Evolutionary conservation across 2,888 invertebrate species (phyloP).

Genomic region (Trichopoda pennipes): DNA sequence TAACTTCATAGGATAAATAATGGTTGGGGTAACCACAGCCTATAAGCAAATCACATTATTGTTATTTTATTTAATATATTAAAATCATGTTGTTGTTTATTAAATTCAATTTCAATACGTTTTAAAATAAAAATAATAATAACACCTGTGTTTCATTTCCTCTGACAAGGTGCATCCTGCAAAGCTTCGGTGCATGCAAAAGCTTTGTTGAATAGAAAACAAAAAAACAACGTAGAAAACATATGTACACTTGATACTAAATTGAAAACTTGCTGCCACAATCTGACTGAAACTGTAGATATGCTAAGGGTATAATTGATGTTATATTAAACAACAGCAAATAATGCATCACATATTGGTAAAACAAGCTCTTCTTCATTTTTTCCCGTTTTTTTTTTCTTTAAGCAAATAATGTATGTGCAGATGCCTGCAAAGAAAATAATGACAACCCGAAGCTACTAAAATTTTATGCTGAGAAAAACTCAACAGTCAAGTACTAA

Average conservation of each 20-base stretch:
- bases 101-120: conserved; percentile 17
- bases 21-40: no score
- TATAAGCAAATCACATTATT: no score
- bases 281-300: conserved; percentile 64
- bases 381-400: not conserved
- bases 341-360: not conserved
- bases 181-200: not conserved
- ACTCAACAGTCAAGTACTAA: conserved; percentile 64
- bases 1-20: no score
- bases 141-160: conserved; percentile 43
- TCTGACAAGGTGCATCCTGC: conserved; percentile 25
- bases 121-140: conserved; percentile 5
- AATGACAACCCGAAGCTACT: conserved; percentile 57
- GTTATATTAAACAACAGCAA: conserved; percentile 15
- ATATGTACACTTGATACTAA: conserved; percentile 68
- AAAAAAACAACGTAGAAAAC: conserved; percentile 34
- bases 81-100: not conserved
- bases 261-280: conserved; percentile 68
- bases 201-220: not conserved
- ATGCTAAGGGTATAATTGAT: conserved; percentile 53
- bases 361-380: conserved; percentile 16
- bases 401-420: conserved; percentile 9
- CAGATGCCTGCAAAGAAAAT: conserved; percentile 22
- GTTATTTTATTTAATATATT: no score
- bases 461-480: conserved; percentile 35